Evolutionary conservation across 2,113 vertebrate genomes (phyloP), one percentile per base, ranked within the genome.

Genomic region (Herpetotheres cachinnans): DNA sequence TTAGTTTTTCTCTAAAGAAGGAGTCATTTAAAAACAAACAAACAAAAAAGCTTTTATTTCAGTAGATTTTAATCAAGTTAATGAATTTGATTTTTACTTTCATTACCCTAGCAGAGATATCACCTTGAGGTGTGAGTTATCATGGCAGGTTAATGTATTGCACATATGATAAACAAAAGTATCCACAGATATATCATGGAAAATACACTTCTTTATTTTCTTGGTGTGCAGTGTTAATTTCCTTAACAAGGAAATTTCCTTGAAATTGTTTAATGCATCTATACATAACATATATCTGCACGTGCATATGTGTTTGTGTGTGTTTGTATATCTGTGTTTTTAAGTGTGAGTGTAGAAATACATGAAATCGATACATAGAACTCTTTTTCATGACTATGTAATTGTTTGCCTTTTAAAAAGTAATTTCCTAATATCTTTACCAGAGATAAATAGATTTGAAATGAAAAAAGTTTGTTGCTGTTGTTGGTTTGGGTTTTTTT

Each of bases 311-410:
- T 16, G 27, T 44, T 21, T 44, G 10, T 34, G 5, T 50, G 10
- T 8, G 21, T 29, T 30, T 44, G 46, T 36, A 8, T 42, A 9
- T 34, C 24, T 42, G 19, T 56, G 50, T 0, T 38, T 76, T 67
- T 46, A 12, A 46, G 15, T 0, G 0, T 61, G 11, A 36, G 3
- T 12, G 11, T 21, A 47, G 24, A 69, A 90, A 80, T 32, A 92
- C 0, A 3, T 55, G 2, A 54, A 79, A 69, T 5, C 0, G 0
- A 76, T 34, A 56, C 6, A 55, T 3, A 32, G 6, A 82, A 36
- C 7, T 67, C 0, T 1, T 34, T 83, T 13, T 32, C 15, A 46
- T 55, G 24, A 16, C 16, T 52, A 3, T 49, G 13, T 34, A 70
- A n/a, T 38, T 15, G 2, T 32, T 59, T 5, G 4, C 24, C 6